Base-by-base conservation (phyloP, 2,113 vertebrate species). In the Rallus limicola region DNA sequence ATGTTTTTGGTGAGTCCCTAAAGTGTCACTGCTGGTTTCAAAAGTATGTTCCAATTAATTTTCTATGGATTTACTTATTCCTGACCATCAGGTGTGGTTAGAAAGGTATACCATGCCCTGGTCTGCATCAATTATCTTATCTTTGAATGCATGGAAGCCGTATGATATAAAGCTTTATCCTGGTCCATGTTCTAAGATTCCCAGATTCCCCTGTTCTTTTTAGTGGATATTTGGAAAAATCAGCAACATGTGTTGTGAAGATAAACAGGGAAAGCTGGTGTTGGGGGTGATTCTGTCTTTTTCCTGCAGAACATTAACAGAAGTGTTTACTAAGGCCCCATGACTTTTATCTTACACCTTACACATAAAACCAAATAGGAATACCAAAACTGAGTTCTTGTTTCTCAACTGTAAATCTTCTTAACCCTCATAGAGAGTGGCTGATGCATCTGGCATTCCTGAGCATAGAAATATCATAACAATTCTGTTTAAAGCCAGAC, bases 211-310 rank as follows among this genome's bases (percentile, higher is more conserved):
- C 33, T 85, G 14, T 72, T 71, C 16, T 64, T 60, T 68, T 75
- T 72, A 60, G 53, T 56, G 38, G 21, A 20, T 68, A 9, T 60
- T 72, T 64, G 48, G 58, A 62, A 82, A 88, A 82, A 15, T 68
- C 52, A 46, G 64, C 13, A 65, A 62, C 48, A 52, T 0, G 0
- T 33, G 18, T 18, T 1, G 1, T 36, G n/a, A 29, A 55, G 38
- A 59, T 34, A 84, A 84, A 81, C 8, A 46, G 14, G 20, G 67
- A 82, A 72, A 86, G 11, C 5, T 76, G 69, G 60, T 1, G 1
- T 18, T 40, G 26, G 77, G 33, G 5, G 14, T 71, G 31, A 84
- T 83, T 84, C 38, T 89, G 42, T 78, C 19, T 50, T 89, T 64
- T 85, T 92, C 36, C 52, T 3, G 4, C 31, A 65, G n/a, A 81